These are phyloP conservation scores for Xenopus petersii DNA, from an alignment of 2,797 vertebrate genomes.

Conservation along the genomic window DNA sequence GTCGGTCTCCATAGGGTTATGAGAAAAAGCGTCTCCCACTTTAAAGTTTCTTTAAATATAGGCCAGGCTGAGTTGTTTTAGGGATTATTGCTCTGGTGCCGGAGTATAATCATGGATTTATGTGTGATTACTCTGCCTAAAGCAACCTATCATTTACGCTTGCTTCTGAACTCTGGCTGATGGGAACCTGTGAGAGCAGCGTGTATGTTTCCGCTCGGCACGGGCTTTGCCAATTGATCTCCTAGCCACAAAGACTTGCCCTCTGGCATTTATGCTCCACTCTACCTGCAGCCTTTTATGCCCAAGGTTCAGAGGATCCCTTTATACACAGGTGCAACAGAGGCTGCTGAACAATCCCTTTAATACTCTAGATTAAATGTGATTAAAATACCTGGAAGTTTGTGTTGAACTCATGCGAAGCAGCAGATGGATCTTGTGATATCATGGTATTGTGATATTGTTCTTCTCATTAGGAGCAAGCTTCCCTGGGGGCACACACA, in stretches of 20 bases:
- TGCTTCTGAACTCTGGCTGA: slow-evolving; percentile 32
- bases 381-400: slow-evolving; percentile 49
- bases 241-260: slow-evolving; percentile 48
- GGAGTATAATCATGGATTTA: slow-evolving; percentile 45
- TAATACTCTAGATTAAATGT: slow-evolving; percentile 42
- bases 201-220: slow-evolving; percentile 42
- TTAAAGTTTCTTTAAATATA: slow-evolving; percentile 46
- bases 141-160: slow-evolving; percentile 47
- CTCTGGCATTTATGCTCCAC: slow-evolving; percentile 50
- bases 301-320: slow-evolving; percentile 41
- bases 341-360: slow-evolving; percentile 50
- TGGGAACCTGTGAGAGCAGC: slow-evolving; percentile 29
- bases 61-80: slow-evolving; percentile 44
- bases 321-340: slow-evolving; percentile 50
- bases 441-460: slow-evolving; percentile 8
- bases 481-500: slow-evolving; percentile 24
- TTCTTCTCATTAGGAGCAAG: slow-evolving; percentile 44
- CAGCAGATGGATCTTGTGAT: slow-evolving; percentile 31
- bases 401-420: slow-evolving; percentile 45
- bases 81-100: slow-evolving; percentile 44
- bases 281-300: slow-evolving; percentile 47
- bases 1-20: slow-evolving; percentile 12
- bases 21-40: slow-evolving; percentile 16
- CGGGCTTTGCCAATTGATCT: slow-evolving; percentile 17
- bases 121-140: slow-evolving; percentile 47